Conservation (phyloP, 2,797 vertebrate species). For the Takifugu ocellatus region DNA sequence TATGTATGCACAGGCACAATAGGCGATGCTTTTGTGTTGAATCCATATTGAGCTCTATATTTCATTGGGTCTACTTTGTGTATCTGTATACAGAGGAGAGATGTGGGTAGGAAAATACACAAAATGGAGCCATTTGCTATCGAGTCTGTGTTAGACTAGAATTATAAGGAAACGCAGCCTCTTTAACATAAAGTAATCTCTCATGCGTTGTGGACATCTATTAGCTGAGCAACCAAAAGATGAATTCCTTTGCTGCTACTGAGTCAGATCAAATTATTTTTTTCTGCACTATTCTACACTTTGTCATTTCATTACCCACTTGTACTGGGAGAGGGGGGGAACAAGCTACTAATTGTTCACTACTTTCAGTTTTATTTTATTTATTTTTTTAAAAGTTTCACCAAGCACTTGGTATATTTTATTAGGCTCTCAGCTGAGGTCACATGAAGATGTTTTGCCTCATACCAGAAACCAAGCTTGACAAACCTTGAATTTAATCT, state of each 20-base stretch:
- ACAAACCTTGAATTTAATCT: conserved; percentile 1
- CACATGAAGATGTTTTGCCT: conserved; percentile 33
- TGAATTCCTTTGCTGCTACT: conserved; percentile 58
- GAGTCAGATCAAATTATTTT: conserved; percentile 8
- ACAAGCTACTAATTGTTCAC: conserved; percentile 3
- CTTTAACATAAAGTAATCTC: conserved; percentile 22
- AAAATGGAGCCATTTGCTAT: conserved; percentile 59
- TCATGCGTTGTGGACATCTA: conserved; percentile 34
- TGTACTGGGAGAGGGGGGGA: conserved; percentile 6
- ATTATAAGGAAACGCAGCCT: conserved; percentile 27
- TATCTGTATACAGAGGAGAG: conserved; percentile 51
- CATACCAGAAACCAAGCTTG: conserved; percentile 9
- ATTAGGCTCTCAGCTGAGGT: conserved; percentile 37
- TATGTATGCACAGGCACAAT: conserved; percentile 10
- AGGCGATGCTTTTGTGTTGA: conserved; percentile 14
- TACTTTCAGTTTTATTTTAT: conserved; percentile 2
- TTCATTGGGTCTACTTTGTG: conserved; percentile 29
- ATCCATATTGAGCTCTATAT: conserved; percentile 20
- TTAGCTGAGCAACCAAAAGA: conserved; percentile 47
- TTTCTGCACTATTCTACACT: conserved; percentile 23
- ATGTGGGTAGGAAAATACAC: conserved; percentile 63
- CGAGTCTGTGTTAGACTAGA: conserved; percentile 11
- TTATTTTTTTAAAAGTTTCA: conserved; percentile 34
- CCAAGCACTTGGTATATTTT: conserved; percentile 28
- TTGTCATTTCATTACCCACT: conserved; percentile 25